Evolutionary conservation across 1,140 invertebrate species (phyloP), one percentile per base, ranked within the genome.

Genomic region (Drosophila subobscura): DNA sequence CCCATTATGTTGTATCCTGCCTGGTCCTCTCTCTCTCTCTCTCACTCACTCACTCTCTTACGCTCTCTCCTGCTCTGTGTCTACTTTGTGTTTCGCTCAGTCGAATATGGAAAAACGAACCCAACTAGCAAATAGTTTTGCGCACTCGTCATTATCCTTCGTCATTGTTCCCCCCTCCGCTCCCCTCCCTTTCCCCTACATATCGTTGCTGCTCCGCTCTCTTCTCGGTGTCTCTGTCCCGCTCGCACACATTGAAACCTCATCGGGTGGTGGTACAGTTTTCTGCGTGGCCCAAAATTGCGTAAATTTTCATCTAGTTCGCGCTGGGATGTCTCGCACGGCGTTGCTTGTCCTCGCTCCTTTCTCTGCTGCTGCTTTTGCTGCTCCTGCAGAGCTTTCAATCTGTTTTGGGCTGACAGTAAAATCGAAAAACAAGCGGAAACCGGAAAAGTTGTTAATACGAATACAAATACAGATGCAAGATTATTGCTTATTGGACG

Each of bases 201-300:
- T 37, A 55, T 53, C 59, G 27, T 76, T 41, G 61, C 49, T 27
- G 27, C 16, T 59, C 25, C 10, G 29, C n/a, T 44, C 27, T 29
- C 46, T 44, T 33, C 44, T 50, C 46, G 41, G n/a, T 29, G 14
- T 49, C 51, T 53, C 40, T 41, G 47, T 56, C 57, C 42, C 47
- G 55, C 16, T 64, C 51, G 46, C 56, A 59, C 14, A 55, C 59
- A 33, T 45, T 27, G 50, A 40, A 61, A 44, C 33, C 33, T 80
- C 57, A 41, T 89, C 83, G 84, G 79, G 79, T 89, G 83, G 83
- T 89, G 83, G 83, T 88, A 88, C 83, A 88, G 83, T 88, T 88
- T 88, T 88, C 83, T 88, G 79, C 72, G 84, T 89, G 75, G 64
- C 66, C 73, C 71, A 76, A 81, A 88, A 88, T 88, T 88, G 83